Evolutionary conservation across 2,888 invertebrate genomes (phyloP), one percentile per base, ranked within the genome.

Genomic region (Trisateles emortualis): DNA sequence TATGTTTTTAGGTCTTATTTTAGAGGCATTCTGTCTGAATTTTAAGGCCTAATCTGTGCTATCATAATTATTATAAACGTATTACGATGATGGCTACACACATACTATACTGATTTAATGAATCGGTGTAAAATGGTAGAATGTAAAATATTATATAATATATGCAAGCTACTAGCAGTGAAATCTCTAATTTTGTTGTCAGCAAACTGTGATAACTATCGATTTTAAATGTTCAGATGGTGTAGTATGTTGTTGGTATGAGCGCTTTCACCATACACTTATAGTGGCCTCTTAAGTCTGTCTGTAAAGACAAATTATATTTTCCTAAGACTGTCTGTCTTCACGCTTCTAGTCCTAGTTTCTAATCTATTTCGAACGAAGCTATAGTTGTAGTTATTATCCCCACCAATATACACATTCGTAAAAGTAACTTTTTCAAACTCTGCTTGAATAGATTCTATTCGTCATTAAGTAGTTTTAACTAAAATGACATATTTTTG

Each of bases 291-390:
- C 26, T 19, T 35, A 36, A 46, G 14, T 33, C 16, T 36, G 24
- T 24, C 16, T 38, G 46, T 9, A 16, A n/a, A 40, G 40, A 38
- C 36, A 10, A 42, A 8, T 53, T 44, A 33, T 53, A 44, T 44
- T 43, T 52, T 51, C 1, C 13, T 49, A 36, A 56, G 56, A 59
- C 43, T 56, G 39, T 24, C 46, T 52, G 44, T 48, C 41, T 60
- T 53, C 43, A 56, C 40, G 57, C 64, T 64, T 69, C 59, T 70
- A 70, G 70, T 59, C 57, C 42, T 58, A 64, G 55, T 61, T 69
- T 60, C 50, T 54, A 39, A 45, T 38, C 53, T 59, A 54, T 42
- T 40, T 45, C 44, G n/a, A 48, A 40, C 22, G 8, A 52, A 50
- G 43, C 51, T 55, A 36, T 64, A 62, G 53, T 43, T 49, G 40